These are phyloP conservation scores for Anoplius nigerrimus DNA, from an alignment of 2,888 invertebrate species.

Conservation along the genomic window DNA sequence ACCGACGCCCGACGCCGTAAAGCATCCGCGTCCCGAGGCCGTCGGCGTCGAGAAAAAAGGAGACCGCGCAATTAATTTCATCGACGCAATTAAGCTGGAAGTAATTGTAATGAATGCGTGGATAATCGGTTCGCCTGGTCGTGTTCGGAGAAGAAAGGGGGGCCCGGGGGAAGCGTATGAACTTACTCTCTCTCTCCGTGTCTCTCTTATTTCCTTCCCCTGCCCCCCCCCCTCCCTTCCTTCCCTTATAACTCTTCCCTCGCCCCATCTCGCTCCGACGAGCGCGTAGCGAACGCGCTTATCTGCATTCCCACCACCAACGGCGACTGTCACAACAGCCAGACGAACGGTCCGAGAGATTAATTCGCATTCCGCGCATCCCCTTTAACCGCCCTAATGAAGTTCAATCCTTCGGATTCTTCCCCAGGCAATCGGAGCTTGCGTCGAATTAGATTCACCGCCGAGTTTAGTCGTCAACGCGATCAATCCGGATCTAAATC, in stretches of 20 bases:
- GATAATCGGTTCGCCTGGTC: constrained; percentile 40
- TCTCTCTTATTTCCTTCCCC: too few relatives aligned
- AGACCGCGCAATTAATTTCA: constrained; percentile 53
- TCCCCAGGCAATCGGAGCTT: too few relatives aligned
- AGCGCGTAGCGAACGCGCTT: background rate
- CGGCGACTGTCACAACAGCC: constrained; percentile 8
- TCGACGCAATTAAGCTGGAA: constrained; percentile 55
- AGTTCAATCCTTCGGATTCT: constrained; percentile 19
- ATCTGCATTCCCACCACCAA: constrained; percentile 6
- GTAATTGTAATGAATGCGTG: constrained; percentile 57
- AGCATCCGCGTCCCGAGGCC: background rate
- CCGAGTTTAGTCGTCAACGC: too few relatives aligned
- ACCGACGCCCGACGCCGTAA: background rate
- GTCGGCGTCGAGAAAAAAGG: constrained; percentile 13
- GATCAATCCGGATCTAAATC: too few relatives aligned
- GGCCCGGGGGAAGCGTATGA: constrained; percentile 3
- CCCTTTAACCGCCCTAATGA: constrained; percentile 21
- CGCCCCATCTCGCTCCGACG: too few relatives aligned
- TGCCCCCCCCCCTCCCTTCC: too few relatives aligned
- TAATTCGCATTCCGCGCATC: constrained; percentile 33
- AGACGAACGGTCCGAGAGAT: constrained; percentile 38
- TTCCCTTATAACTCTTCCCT: too few relatives aligned
- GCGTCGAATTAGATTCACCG: too few relatives aligned
- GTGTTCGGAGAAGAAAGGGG: constrained; percentile 14
- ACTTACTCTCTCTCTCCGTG: background rate